A percentile compares a stretch with the other conserved stretches of the same genome.
Evolutionary conservation across 2,797 vertebrate species (phyloP).

Genomic region (Acanthopagrus latus): DNA sequence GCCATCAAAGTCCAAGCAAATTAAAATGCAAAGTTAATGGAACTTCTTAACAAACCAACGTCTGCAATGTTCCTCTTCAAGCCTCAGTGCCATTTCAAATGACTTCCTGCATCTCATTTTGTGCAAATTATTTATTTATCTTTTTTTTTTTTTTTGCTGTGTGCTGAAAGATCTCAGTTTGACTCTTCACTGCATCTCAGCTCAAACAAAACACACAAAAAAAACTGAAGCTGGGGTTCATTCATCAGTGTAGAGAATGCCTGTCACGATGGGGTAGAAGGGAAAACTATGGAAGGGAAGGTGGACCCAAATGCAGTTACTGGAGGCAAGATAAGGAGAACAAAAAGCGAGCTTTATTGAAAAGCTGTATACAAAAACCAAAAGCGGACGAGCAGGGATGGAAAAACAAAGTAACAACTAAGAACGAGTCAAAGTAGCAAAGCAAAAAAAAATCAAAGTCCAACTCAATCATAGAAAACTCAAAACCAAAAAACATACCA

Average conservation of each 20-base stretch:
- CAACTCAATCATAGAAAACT: too few species aligned
- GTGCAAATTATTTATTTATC: constrained; percentile 62
- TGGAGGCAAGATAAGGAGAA: too few species aligned
- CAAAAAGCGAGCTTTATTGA: too few species aligned
- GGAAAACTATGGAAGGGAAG: too few species aligned
- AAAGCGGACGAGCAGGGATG: too few species aligned
- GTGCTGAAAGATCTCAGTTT: constrained; percentile 49
- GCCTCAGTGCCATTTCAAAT: constrained; percentile 66
- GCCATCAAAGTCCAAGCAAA: constrained; percentile 63
- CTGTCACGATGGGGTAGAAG: too few species aligned
- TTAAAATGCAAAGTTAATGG: constrained; percentile 64
- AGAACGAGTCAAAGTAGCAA: too few species aligned
- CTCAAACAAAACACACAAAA: constrained; percentile 18
- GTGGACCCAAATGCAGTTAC: too few species aligned
- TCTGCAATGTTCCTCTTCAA: constrained; percentile 65
- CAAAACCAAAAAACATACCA: too few species aligned
- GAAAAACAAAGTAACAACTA: too few species aligned
- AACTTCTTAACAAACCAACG: constrained; percentile 66
- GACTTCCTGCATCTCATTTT: constrained; percentile 62
- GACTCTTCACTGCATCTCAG: constrained; percentile 42
- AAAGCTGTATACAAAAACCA: too few species aligned
- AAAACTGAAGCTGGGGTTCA: constrained; percentile 34
- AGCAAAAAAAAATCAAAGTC: too few species aligned
- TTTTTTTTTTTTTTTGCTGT: constrained; percentile 23
- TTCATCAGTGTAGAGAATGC: constrained; percentile 24